Base-by-base conservation (phyloP, 2,888 invertebrate genomes). In the Melolontha melolontha region DNA sequence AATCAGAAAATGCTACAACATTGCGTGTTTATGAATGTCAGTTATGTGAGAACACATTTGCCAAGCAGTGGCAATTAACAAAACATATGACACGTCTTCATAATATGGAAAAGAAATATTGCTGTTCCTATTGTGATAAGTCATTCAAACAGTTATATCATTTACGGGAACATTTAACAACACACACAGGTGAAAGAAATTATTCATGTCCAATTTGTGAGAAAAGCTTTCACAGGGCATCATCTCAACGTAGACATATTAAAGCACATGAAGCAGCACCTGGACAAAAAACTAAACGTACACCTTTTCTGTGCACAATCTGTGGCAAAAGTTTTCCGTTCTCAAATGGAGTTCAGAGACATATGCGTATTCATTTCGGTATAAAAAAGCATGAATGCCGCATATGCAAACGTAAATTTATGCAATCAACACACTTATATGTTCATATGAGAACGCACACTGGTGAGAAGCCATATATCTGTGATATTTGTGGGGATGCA, bases 381-480 rank as follows among this genome's bases (percentile, higher is more conserved):
- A 79, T 80, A 17, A 84, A 81, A 72, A 75, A 75, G 41, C 82
- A 78, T 70, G 77, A 79, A 65, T 85, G 85, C 72, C 72, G 78
- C 12, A 64, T 82, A 39, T 85, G 85, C 70, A 70, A 78, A 22
- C 79, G 81, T 69, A 77, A 74, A 44, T 85, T 84, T 72, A 81
- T 82, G 0, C 81, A 85, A 71, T 79, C 79, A 2, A 83, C 83
- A 12, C 83, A 84, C 73, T 77, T 85, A 62, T 82, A 81, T 22
- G 84, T 86, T 65, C 87, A 87, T 72, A 84, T 84, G 80, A 79
- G 86, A 71, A 81, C 82, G 1, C 87, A 87, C 72, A 83, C 84
- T 1, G 86, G 86, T 5, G 82, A 83, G 39, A 82, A 84, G 47
- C 87, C 87, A 1, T 87, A 83, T 73, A 78, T 84, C 67, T 87